Percentiles rank a stretch among this genome's conserved stretches.
Conservation (phyloP, 1,140 invertebrate species). For the Macrobrachium rosenbergii region DNA sequence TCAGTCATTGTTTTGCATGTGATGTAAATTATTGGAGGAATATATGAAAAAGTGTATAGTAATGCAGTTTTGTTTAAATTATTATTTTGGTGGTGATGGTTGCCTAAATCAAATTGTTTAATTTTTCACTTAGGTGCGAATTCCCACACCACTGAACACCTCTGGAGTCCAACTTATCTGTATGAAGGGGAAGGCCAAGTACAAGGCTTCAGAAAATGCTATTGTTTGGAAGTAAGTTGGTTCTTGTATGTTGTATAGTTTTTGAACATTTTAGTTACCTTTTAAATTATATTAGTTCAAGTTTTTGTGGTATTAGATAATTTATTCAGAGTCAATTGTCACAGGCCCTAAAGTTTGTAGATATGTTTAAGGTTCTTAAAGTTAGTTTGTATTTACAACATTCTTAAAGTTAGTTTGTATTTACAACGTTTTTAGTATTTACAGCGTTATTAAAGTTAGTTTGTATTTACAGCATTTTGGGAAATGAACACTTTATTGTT, state of each 20-base stretch:
- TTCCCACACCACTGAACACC: constrained; percentile 98
- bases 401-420: not conserved
- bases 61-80: too few relatives aligned
- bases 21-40: not conserved
- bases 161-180: constrained; percentile 99
- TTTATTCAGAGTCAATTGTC: too few relatives aligned
- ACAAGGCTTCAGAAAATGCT: constrained; percentile 99
- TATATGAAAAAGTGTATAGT: not conserved
- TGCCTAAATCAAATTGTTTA: not conserved
- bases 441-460: too few relatives aligned
- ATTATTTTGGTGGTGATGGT: too few relatives aligned
- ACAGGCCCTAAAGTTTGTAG: too few relatives aligned
- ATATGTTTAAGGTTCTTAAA: too few relatives aligned
- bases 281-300: not conserved
- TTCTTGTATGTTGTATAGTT: constrained; percentile 56
- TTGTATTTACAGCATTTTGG: not conserved
- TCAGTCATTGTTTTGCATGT: not conserved
- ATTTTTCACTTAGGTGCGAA: constrained; percentile 75
- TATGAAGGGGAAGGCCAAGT: constrained; percentile 99
- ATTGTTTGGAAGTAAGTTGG: constrained; percentile 98
- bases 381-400: not conserved
- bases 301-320: not conserved
- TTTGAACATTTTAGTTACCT: constrained; percentile 16
- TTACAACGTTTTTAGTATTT: too few relatives aligned
- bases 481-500: too few relatives aligned